A percentile compares a stretch with the other conserved stretches of the same genome.
Evolutionary conservation across 2,888 invertebrate genomes (phyloP).

Genomic region (Chrysolina oricalcia): DNA sequence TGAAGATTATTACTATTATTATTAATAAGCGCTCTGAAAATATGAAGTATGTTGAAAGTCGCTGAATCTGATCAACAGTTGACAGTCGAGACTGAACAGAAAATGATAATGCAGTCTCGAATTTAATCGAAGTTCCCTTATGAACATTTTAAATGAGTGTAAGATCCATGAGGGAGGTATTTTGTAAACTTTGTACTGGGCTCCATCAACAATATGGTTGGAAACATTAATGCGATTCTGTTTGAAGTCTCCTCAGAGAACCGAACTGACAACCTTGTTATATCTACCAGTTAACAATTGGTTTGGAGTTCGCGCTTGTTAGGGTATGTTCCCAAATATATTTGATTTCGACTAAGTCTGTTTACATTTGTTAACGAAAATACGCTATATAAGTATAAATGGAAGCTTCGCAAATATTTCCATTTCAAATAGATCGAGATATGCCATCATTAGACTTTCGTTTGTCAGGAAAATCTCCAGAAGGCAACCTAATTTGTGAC

Average conservation of each 20-base stretch:
- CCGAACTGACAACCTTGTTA: constrained; percentile 20
- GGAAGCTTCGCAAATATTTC: constrained; percentile 24
- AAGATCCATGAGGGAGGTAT: neutral
- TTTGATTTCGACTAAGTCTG: constrained; percentile 23
- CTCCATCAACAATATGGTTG: constrained; percentile 24
- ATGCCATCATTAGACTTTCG: neutral
- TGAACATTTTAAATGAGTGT: constrained; percentile 5
- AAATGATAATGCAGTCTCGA: constrained; percentile 11
- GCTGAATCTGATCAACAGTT: constrained; percentile 6
- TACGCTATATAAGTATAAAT: constrained; percentile 14
- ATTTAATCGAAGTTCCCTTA: neutral
- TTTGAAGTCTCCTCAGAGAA: constrained; percentile 12
- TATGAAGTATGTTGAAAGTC: constrained; percentile 6
- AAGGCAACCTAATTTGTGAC: constrained; percentile 7
- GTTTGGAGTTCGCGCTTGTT: constrained; percentile 22
- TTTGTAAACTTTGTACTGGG: constrained; percentile 8
- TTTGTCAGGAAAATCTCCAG: constrained; percentile 1
- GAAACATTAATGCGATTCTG: constrained; percentile 15
- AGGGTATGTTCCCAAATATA: constrained; percentile 11
- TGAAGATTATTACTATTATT: no score
- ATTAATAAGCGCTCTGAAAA: neutral
- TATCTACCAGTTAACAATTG: constrained; percentile 27
- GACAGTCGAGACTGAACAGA: constrained; percentile 10
- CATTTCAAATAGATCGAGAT: neutral
- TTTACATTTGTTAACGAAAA: constrained; percentile 27